These are phyloP conservation scores for Sesamia inferens DNA, from an alignment of 2,888 invertebrate species.

Conservation along the genomic window DNA sequence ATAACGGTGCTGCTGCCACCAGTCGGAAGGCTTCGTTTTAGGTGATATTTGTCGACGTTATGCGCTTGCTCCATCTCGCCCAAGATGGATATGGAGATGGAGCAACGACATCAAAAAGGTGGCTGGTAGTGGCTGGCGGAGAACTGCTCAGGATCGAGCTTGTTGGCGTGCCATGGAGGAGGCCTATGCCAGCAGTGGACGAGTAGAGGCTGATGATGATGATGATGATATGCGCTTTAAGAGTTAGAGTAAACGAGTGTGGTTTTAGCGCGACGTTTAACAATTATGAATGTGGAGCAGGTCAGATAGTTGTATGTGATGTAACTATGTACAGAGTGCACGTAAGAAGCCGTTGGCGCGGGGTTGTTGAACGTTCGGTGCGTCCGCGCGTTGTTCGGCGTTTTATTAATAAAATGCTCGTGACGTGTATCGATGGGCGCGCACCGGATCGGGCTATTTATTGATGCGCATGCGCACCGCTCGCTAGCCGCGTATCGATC, in stretches of 20 bases:
- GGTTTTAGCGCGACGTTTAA: conserved; percentile 59
- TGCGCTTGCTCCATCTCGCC: too few species aligned
- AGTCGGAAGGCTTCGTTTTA: conserved; percentile 65
- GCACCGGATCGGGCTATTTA: conserved; percentile 85
- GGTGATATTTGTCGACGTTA: conserved; percentile 16
- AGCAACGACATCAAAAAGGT: too few species aligned
- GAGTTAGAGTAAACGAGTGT: conserved; percentile 30
- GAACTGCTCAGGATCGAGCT: too few species aligned
- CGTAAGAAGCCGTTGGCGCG: conserved; percentile 76
- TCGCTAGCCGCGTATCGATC: conserved; percentile 73
- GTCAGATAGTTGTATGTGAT: conserved; percentile 73
- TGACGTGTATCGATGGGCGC: conserved; percentile 86
- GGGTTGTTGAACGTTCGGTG: conserved; percentile 86
- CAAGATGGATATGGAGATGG: too few species aligned
- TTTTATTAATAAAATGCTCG: conserved; percentile 88
- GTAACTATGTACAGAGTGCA: conserved; percentile 75
- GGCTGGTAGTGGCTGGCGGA: too few species aligned
- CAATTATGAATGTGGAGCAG: conserved; percentile 70
- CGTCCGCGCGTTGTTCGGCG: conserved; percentile 80
- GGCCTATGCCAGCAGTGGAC: too few species aligned
- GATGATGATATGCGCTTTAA: conserved; percentile 35
- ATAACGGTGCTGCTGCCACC: conserved; percentile 75
- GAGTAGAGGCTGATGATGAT: too few species aligned
- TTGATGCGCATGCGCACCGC: conserved; percentile 82
- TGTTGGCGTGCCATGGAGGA: too few species aligned